Conservation (phyloP, 2,888 invertebrate species). For the Masnerella sp. region DNA sequence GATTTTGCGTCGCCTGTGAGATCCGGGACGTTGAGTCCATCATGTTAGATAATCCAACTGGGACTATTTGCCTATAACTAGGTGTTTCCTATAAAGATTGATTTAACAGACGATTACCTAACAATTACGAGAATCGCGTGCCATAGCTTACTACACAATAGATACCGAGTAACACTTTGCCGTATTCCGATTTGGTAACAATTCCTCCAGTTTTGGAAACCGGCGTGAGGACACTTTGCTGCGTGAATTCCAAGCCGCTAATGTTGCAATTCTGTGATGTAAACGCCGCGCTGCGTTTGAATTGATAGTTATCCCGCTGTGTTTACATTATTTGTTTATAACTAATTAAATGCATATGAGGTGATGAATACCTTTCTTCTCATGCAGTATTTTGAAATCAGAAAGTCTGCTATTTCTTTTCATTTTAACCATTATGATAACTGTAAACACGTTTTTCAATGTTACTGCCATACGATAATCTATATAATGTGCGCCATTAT, state of each 20-base stretch:
- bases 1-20: constrained; percentile 66
- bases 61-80: constrained; percentile 51
- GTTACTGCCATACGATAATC: background rate
- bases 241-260: constrained; percentile 20
- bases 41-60: constrained; percentile 53
- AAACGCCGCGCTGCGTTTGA: constrained; percentile 4
- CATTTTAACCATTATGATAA: too few species aligned
- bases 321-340: too few species aligned
- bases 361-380: too few species aligned
- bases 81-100: constrained; percentile 61
- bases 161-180: background rate
- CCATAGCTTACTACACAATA: constrained; percentile 45
- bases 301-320: too few species aligned
- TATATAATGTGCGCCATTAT: background rate
- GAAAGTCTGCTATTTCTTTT: too few species aligned
- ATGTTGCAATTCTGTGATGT: constrained; percentile 27
- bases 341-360: too few species aligned
- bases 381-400: too few species aligned
- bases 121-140: constrained; percentile 63
- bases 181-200: constrained; percentile 37
- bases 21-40: constrained; percentile 66
- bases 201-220: constrained; percentile 46
- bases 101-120: constrained; percentile 63
- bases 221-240: constrained; percentile 29
- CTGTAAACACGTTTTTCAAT: too few species aligned